Conservation (phyloP, 2,113 vertebrate genomes). For the Zosterops hypoxanthus region DNA sequence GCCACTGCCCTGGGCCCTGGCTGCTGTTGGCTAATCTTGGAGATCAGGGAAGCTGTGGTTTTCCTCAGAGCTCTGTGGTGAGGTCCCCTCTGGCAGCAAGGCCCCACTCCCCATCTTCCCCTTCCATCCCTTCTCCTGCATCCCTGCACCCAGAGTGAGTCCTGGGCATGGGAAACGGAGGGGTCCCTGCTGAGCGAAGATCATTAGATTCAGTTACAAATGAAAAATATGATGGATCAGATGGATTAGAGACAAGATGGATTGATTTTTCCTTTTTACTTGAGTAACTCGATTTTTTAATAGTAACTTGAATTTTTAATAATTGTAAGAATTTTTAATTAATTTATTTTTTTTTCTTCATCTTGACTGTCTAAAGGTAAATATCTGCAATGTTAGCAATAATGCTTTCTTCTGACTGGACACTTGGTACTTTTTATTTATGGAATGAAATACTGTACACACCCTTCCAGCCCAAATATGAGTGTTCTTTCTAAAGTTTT, state of each 20-base stretch:
- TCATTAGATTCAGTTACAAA: neutral
- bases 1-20: neutral
- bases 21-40: neutral
- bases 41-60: neutral
- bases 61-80: fast-evolving
- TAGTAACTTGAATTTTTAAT: neutral
- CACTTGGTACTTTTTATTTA: neutral
- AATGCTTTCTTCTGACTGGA: neutral
- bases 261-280: neutral
- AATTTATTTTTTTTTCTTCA: neutral
- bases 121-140: neutral
- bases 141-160: neutral
- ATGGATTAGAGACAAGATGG: neutral
- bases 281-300: neutral
- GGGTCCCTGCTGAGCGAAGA: neutral
- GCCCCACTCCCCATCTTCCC: neutral
- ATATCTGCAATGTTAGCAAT: neutral
- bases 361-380: neutral
- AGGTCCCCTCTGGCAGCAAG: neutral
- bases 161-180: neutral
- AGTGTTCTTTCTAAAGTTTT: neutral
- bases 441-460: neutral
- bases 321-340: neutral
- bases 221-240: neutral
- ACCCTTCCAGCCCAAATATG: neutral